A percentile compares a stretch with the other conserved stretches of the same genome.
Evolutionary conservation across 1,140 invertebrate genomes (phyloP).

Genomic region (Drosophila lacteicornis): DNA sequence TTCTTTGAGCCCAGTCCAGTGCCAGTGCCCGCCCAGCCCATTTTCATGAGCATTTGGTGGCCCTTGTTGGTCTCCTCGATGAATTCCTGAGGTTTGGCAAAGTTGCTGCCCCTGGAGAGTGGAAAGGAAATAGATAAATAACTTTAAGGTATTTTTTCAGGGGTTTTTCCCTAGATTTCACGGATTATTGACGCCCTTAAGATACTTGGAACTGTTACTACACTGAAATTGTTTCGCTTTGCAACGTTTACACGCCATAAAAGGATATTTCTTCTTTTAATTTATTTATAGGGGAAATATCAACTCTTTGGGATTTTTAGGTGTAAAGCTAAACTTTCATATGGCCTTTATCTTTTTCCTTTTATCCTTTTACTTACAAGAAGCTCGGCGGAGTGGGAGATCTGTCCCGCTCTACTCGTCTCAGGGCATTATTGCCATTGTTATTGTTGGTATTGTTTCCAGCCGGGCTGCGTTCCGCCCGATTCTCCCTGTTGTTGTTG

Average conservation of each 20-base stretch:
- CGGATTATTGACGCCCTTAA: too few species aligned
- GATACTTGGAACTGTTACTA: too few species aligned
- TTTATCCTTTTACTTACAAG: slow-evolving; percentile 86
- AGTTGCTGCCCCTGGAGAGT: slow-evolving; percentile 77
- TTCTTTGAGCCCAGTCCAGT: slow-evolving; percentile 96
- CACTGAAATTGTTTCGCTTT: too few species aligned
- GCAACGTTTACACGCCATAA: too few species aligned
- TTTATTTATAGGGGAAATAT: too few species aligned
- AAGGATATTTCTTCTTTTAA: too few species aligned
- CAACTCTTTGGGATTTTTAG: too few species aligned
- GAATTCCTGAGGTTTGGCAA: slow-evolving; percentile 86
- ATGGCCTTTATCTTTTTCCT: too few species aligned
- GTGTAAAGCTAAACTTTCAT: too few species aligned
- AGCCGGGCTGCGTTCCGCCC: slow-evolving; percentile 32
- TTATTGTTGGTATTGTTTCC: slow-evolving; percentile 28
- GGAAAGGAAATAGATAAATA: neutral
- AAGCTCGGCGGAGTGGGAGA: slow-evolving; percentile 93
- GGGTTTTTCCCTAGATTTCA: too few species aligned
- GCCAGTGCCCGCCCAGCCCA: slow-evolving; percentile 95
- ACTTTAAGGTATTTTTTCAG: too few species aligned
- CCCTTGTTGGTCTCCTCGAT: slow-evolving; percentile 96
- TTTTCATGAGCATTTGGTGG: slow-evolving; percentile 97
- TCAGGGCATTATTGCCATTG: slow-evolving; percentile 46
- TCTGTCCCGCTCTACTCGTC: slow-evolving; percentile 85
- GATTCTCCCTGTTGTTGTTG: slow-evolving; percentile 51